phyloP scores from a whole-genome alignment of 2,113 vertebrate species.

The Percina caprodes region DNA sequence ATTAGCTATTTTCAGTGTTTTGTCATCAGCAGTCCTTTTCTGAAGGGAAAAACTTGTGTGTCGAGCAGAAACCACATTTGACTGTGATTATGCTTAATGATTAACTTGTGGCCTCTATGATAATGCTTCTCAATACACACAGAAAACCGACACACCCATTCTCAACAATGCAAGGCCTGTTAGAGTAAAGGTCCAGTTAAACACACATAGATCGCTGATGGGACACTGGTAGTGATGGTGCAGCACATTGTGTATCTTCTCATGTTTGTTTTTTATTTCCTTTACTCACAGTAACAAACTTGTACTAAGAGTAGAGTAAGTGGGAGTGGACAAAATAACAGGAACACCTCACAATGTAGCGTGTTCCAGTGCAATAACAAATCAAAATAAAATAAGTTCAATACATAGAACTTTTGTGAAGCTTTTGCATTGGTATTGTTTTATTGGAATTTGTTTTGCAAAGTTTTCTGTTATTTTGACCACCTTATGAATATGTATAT shows the following conservation, averaged over 20 bases:
- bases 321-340: neutral
- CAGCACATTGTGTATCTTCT: neutral
- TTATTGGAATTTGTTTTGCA: neutral
- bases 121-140: conserved; percentile 6
- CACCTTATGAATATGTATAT: too few species aligned
- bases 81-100: conserved; percentile 4
- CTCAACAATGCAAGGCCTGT: neutral
- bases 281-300: neutral
- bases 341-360: neutral
- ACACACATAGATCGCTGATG: neutral
- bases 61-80: neutral
- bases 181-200: conserved; percentile 11
- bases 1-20: neutral
- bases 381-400: too few species aligned
- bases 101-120: conserved; percentile 9
- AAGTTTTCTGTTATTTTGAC: neutral
- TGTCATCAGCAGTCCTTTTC: neutral
- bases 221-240: neutral
- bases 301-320: neutral
- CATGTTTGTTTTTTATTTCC: neutral
- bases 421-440: too few species aligned
- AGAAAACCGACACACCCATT: neutral
- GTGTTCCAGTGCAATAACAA: too few species aligned
- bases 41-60: neutral
- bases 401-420: too few species aligned